These are phyloP conservation scores for Psephotus haematonotus DNA, from an alignment of 2,113 vertebrate species.

Conservation along the genomic window DNA sequence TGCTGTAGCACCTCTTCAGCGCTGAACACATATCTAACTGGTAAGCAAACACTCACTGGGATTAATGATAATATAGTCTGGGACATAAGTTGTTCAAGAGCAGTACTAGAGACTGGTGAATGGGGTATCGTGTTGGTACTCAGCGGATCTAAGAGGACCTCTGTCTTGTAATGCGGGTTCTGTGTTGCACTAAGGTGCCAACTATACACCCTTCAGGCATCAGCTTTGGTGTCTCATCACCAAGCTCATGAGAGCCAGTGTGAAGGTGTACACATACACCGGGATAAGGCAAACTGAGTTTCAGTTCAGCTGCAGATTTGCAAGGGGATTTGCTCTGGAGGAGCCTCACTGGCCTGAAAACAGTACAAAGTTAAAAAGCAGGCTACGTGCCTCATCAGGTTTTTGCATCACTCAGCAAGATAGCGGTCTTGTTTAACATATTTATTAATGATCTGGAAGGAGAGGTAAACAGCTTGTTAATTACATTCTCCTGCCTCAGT, in stretches of 20 bases:
- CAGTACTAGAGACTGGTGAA: too few species aligned
- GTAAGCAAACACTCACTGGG: not conserved
- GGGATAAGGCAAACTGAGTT: not conserved
- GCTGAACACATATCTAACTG: rapidly evolving
- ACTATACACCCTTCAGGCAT: not conserved
- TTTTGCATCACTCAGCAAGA: conserved; percentile 32
- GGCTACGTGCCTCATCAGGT: not conserved
- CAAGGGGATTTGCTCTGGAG: not conserved
- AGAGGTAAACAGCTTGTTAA: conserved; percentile 67
- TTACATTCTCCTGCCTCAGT: conserved; percentile 46
- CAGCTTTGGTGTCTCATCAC: not conserved
- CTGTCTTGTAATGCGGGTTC: not conserved
- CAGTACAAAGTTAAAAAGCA: not conserved
- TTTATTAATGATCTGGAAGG: conserved; percentile 59
- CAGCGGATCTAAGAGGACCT: not conserved
- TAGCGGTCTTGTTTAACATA: conserved; percentile 9
- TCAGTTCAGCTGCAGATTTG: not conserved
- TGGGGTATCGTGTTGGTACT: rapidly evolving
- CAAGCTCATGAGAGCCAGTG: not conserved
- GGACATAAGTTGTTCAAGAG: not conserved
- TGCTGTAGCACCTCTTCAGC: not conserved
- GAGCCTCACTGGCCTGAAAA: not conserved
- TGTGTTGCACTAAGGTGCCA: not conserved
- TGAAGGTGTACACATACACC: not conserved
- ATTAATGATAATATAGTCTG: not conserved